phyloP scores from a whole-genome alignment of 2,888 invertebrate species.

The Neoaliturus tenellus region DNA sequence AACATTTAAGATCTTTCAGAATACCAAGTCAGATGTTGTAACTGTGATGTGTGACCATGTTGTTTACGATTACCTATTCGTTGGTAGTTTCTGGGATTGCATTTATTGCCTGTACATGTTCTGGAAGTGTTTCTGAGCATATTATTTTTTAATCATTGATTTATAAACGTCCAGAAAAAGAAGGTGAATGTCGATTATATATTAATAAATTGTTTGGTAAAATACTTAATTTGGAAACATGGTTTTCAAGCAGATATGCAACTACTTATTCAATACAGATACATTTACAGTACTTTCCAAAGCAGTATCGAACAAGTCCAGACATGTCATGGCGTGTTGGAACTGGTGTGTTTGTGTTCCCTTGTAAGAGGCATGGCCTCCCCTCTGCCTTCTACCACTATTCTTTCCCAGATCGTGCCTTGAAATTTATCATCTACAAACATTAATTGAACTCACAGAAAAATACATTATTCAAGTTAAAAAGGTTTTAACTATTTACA shows the following conservation, averaged over 20 bases:
- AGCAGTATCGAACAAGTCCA: neutral
- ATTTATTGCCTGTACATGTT: slow-evolving; percentile 12
- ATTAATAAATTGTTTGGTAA: too few species aligned
- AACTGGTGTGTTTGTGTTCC: slow-evolving; percentile 1
- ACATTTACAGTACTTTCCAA: too few species aligned
- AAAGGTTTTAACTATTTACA: too few species aligned
- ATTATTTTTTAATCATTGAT: too few species aligned
- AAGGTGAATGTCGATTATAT: too few species aligned
- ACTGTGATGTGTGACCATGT: neutral
- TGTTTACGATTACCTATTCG: neutral
- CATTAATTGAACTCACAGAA: slow-evolving; percentile 51
- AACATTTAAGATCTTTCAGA: too few species aligned
- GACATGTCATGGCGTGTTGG: neutral
- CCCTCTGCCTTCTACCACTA: slow-evolving; percentile 57
- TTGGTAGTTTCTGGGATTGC: slow-evolving; percentile 15
- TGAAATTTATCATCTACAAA: slow-evolving; percentile 53
- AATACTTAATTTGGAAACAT: too few species aligned
- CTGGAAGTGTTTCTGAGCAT: too few species aligned
- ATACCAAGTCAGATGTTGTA: slow-evolving; percentile 20
- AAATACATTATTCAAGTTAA: too few species aligned
- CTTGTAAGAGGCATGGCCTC: neutral
- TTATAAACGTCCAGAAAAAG: too few species aligned
- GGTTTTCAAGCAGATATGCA: too few species aligned
- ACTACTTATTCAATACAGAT: too few species aligned
- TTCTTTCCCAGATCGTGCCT: slow-evolving; percentile 59